A percentile compares a stretch with the other conserved stretches of the same genome.
Evolutionary conservation across 2,888 invertebrate genomes (phyloP).

Genomic region (Pyrrhia umbra): DNA sequence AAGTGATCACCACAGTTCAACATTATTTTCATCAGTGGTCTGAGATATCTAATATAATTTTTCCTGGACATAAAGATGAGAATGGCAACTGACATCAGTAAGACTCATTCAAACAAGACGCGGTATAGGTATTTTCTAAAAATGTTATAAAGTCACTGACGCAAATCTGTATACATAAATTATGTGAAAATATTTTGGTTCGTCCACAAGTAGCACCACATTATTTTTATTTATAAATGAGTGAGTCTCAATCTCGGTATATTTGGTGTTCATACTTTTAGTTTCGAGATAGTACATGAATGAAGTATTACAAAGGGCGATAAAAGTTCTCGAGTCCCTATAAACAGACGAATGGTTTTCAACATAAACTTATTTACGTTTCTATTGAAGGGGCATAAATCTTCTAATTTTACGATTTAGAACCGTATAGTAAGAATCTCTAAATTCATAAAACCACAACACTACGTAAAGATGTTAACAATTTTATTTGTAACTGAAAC

Average conservation of each 20-base stretch:
- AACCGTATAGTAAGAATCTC: slow-evolving; percentile 57
- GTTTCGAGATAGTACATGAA: slow-evolving; percentile 51
- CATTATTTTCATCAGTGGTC: slow-evolving; percentile 43
- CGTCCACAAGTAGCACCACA: slow-evolving; percentile 64
- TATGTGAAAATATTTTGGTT: slow-evolving; percentile 69
- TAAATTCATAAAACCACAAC: slow-evolving; percentile 62
- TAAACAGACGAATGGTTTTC: slow-evolving; percentile 58
- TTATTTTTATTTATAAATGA: slow-evolving; percentile 67
- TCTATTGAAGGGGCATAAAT: slow-evolving; percentile 64
- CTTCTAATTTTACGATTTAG: slow-evolving; percentile 62
- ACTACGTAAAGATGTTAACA: slow-evolving; percentile 64
- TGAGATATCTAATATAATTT: slow-evolving; percentile 26
- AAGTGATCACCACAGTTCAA: slow-evolving; percentile 20
- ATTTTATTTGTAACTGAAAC: slow-evolving; percentile 66
- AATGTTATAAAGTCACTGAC: slow-evolving; percentile 69
- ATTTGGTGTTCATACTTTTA: slow-evolving; percentile 42
- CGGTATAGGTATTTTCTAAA: slow-evolving; percentile 62
- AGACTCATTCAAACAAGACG: slow-evolving; percentile 50
- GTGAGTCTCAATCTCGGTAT: slow-evolving; percentile 58
- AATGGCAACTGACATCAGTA: slow-evolving; percentile 24
- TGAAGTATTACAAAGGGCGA: slow-evolving; percentile 53
- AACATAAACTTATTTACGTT: slow-evolving; percentile 59
- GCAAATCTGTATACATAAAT: slow-evolving; percentile 74
- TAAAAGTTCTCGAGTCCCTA: slow-evolving; percentile 57
- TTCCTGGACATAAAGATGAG: slow-evolving; percentile 11